Base-by-base conservation (phyloP, 2,797 vertebrate genomes). In the Enteromius anoplus region DNA sequence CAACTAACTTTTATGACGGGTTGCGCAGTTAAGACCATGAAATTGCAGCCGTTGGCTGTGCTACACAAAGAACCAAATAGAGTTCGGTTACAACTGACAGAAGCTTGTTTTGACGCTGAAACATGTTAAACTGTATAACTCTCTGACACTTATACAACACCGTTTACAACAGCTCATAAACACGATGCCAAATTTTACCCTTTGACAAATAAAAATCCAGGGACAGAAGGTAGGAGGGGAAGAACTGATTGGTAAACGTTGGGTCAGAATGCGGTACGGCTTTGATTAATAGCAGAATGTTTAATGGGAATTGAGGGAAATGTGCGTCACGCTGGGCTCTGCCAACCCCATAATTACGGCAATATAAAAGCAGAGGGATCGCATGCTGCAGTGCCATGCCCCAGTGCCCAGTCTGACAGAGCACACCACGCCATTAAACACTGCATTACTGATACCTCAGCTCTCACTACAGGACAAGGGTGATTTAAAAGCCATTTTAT, bases 281-380 rank as follows among this genome's bases (percentile, higher is more conserved):
- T 85, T 84, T 90, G 86, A 87, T 90, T 86, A 87, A 88, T 81
- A 55, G 45, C 51, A 37, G 62, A 11, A 60, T 75, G 75, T 81
- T 86, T 86, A 88, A 88, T 87, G 75, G 78, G 72, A 88, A 64
- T 70, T 82, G 69, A 70, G 71, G 77, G 69, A 76, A 85, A 86
- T 80, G 78, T 84, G 78, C 69, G 32, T 85, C 83, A 88, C 51
- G 23, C 83, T 58, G 70, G 72, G 77, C 75, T 58, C 60, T 89
- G 87, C 86, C 87, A 90, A 86, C 62, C 40, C 71, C 70, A 66
- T 87, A 82, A 88, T 83, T 78, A 83, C 84, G 4, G 76, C 82
- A 84, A 82, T 78, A 86, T 85, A 82, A 86, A 84, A 77, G 81
- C 77, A 84, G 73, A 80, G 80, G 60, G 71, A 78, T 75, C 23